Base-by-base conservation (phyloP, 2,888 invertebrate genomes). In the Argyra leucocephala region DNA sequence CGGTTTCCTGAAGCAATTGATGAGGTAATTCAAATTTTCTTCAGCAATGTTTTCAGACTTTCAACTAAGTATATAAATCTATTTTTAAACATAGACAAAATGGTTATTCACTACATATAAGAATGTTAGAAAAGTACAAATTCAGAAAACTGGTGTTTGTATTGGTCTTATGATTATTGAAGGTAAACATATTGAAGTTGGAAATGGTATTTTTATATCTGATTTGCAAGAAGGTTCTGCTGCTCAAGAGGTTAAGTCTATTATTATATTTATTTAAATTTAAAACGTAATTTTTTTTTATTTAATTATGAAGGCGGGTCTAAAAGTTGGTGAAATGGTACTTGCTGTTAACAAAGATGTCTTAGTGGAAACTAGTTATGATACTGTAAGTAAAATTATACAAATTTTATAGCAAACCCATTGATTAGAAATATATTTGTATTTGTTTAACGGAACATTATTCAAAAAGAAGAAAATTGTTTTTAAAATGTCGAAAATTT, bases 311-410 rank as follows among this genome's bases (percentile, higher is more conserved):
- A 57, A 93, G 90, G 93, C 92, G 72, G 95, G 97, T 64, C 84
- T 99, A 62, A 90, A 91, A 82, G 96, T 97, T 66, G 98, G 98
- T 69, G 98, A 99, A 81, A 93, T 98, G 90, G 90, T 99, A 70
- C 83, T 99, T 68, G 91, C 94, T 60, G 94, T 98, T 63, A 99
- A 99, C 81, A 90, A 92, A 74, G 95, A 97, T 75, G 90, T 94
- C 23, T 82, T 94, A 64, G 82, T 93, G 21, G 92, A 91, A 70
- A 88, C 90, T 70, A 92, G 88, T 76, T 94, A 94, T 74, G 93
- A 94, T 74, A 87, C 89, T 76, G 93, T 93, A 81, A 81, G 82
- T 57, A 57, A 18, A n/a, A n/a, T n/a, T n/a, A 37, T 10, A 37
- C 7, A 37, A 37, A 37, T 15, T 37, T 37, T 7, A 10, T 37